phyloP scores from a whole-genome alignment of 1,140 invertebrate species.

The Aphis gossypii region DNA sequence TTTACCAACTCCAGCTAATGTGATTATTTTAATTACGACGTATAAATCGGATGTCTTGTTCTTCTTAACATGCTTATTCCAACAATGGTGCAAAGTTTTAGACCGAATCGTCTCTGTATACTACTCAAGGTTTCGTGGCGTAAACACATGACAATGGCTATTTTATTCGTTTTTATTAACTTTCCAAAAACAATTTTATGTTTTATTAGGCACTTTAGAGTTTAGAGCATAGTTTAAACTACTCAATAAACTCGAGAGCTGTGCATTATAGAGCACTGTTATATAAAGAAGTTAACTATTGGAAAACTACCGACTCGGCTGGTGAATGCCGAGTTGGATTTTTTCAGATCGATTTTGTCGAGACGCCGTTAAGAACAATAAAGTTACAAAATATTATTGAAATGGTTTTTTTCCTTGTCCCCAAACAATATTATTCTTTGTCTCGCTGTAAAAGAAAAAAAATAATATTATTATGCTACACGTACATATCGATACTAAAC shows the following conservation, averaged over 20 bases:
- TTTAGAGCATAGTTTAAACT: not conserved
- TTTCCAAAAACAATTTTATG: not conserved
- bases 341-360: not conserved
- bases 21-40: constrained; percentile 9
- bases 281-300: not conserved
- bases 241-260: not conserved
- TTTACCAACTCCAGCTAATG: not conserved
- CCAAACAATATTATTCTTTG: not conserved
- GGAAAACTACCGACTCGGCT: not conserved
- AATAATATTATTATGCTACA: not conserved
- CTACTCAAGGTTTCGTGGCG: not conserved
- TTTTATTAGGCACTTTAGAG: not conserved
- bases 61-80: not conserved
- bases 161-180: not conserved
- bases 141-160: not conserved
- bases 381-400: constrained; percentile 15
- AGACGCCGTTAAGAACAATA: constrained; percentile 20
- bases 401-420: not conserved
- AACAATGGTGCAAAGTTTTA: not conserved
- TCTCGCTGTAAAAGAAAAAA: not conserved
- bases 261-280: not conserved
- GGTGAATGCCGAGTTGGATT: not conserved
- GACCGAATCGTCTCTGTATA: not conserved
- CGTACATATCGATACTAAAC: not conserved
- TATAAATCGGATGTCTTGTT: not conserved